Conservation (phyloP, 1,140 invertebrate species). For the Drosophila asahinai region DNA sequence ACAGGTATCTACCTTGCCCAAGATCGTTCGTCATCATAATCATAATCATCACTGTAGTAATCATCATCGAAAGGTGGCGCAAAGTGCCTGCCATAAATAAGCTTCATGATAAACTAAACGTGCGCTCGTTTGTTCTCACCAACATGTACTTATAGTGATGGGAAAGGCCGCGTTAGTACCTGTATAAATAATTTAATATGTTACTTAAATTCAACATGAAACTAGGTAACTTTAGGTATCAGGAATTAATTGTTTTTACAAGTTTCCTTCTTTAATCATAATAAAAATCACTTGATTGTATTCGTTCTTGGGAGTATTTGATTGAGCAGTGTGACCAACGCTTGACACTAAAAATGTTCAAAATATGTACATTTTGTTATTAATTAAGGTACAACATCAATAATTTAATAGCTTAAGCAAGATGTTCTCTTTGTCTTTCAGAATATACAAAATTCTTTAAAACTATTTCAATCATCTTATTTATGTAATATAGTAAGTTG, state of each 20-base stretch:
- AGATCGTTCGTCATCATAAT: conserved; percentile 39
- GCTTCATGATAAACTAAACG: conserved; percentile 66
- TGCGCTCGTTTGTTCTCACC: conserved; percentile 59
- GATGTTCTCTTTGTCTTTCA: too few relatives aligned
- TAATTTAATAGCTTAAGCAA: too few relatives aligned
- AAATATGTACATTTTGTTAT: too few relatives aligned
- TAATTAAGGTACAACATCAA: too few relatives aligned
- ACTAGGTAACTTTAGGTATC: background rate
- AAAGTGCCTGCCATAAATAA: conserved; percentile 67
- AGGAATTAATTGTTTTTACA: too few relatives aligned
- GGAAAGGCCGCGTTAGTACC: background rate
- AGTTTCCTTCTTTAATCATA: too few relatives aligned
- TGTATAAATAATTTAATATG: background rate
- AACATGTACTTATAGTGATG: conserved; percentile 13
- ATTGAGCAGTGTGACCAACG: background rate
- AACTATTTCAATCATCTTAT: too few relatives aligned
- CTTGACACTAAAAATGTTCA: background rate
- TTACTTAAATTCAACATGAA: background rate
- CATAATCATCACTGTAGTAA: conserved; percentile 11
- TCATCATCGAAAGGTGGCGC: conserved; percentile 40
- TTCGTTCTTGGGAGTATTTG: too few relatives aligned
- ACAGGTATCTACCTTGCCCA: background rate
- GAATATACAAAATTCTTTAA: too few relatives aligned
- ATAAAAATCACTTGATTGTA: too few relatives aligned
- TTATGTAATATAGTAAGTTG: background rate